Conservation (phyloP, 1,140 invertebrate genomes). For the Calycopis cecrops region DNA sequence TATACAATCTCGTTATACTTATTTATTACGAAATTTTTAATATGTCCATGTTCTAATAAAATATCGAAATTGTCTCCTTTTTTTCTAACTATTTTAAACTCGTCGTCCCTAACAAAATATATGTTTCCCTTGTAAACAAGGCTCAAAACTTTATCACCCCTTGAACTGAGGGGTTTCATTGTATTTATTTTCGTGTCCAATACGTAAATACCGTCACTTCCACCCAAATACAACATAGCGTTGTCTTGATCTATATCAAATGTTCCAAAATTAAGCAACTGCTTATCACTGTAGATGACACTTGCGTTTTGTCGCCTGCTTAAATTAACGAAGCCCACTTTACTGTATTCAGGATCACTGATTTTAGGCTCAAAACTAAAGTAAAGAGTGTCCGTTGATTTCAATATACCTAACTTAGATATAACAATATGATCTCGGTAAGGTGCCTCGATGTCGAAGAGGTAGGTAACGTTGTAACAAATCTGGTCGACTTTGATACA, state of each 20-base stretch:
- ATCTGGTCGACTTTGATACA: conserved; percentile 42
- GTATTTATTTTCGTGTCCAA: conserved; percentile 38
- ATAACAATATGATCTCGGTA: conserved; percentile 51
- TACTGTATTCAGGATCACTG: conserved; percentile 52
- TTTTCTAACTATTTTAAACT: conserved; percentile 47
- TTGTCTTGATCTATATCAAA: conserved; percentile 58
- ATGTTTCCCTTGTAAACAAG: conserved; percentile 53
- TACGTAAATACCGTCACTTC: conserved; percentile 47
- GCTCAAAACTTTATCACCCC: conserved; percentile 43
- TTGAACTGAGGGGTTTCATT: conserved; percentile 43
- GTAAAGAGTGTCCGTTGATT: conserved; percentile 44
- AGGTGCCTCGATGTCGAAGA: conserved; percentile 51
- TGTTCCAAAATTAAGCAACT: conserved; percentile 53
- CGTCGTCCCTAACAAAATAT: conserved; percentile 44
- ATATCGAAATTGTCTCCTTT: conserved; percentile 48
- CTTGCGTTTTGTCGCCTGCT: conserved; percentile 31
- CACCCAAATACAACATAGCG: conserved; percentile 47
- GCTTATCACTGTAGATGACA: conserved; percentile 36
- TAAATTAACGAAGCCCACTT: conserved; percentile 51
- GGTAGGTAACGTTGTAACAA: conserved; percentile 47
- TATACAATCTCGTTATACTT: conserved; percentile 48
- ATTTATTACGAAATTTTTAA: conserved; percentile 53
- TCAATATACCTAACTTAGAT: conserved; percentile 42
- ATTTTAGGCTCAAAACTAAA: conserved; percentile 54
- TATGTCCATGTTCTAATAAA: conserved; percentile 31